Conservation (phyloP, 2,113 vertebrate species). For the Percopsis transmontana region DNA sequence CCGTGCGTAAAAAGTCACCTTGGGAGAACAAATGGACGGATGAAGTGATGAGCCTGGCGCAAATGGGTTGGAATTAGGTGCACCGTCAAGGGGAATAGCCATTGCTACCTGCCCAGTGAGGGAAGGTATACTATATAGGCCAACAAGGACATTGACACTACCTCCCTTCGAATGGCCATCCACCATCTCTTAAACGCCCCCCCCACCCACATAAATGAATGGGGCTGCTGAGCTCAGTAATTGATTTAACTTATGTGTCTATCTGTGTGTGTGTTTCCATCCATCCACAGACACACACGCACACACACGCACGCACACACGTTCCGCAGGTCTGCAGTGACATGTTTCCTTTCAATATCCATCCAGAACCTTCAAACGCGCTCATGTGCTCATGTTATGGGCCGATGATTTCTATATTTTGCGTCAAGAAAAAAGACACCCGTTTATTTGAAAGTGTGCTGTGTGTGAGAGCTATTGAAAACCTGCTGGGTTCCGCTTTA, state of each 20-base stretch:
- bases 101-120: constrained; percentile 22
- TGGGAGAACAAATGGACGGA: constrained; percentile 70
- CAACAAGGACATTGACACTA: constrained; percentile 57
- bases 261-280: constrained; percentile 9
- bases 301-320: constrained; percentile 13
- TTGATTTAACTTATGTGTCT: constrained; percentile 42
- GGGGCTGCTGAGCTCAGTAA: constrained; percentile 28
- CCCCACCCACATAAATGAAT: constrained; percentile 32
- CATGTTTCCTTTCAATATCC: constrained; percentile 48
- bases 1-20: constrained; percentile 74
- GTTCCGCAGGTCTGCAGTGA: constrained; percentile 60
- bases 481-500: constrained; percentile 51
- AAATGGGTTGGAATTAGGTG: constrained; percentile 48
- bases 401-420: constrained; percentile 41
- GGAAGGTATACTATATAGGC: constrained; percentile 35
- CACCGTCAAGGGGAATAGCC: constrained; percentile 26
- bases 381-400: constrained; percentile 40
- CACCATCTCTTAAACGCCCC: constrained; percentile 42
- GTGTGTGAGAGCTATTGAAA: constrained; percentile 30
- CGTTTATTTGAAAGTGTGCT: constrained; percentile 18
- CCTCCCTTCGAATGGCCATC: constrained; percentile 52
- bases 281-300: constrained; percentile 16
- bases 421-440: constrained; percentile 38
- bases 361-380: constrained; percentile 19
- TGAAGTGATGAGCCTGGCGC: constrained; percentile 64